A percentile compares a stretch with the other conserved stretches of the same genome.
phyloP scores from a whole-genome alignment of 2,113 vertebrate species.

The Centropus bengalensis region DNA sequence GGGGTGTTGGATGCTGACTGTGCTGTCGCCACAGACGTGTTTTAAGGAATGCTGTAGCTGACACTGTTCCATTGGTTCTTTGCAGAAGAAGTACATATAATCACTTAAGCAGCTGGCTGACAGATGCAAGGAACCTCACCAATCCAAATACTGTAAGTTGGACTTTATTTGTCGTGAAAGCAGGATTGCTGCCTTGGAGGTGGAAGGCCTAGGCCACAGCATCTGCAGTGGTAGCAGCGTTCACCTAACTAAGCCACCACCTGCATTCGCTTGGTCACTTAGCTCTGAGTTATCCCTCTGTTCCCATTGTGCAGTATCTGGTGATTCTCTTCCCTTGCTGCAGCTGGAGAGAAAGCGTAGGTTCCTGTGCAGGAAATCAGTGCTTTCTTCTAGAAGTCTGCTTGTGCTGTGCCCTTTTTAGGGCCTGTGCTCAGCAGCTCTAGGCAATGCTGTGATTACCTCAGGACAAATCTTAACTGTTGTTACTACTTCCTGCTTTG shows the following conservation, averaged over 20 bases:
- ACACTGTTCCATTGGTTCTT: constrained; percentile 54
- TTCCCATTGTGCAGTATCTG: not conserved
- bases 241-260: not conserved
- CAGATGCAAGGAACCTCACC: constrained; percentile 97
- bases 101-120: constrained; percentile 98
- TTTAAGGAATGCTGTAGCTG: not conserved
- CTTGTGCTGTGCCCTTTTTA: not conserved
- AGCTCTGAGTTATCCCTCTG: not conserved
- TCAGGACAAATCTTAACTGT: not conserved
- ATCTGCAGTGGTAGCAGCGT: not conserved
- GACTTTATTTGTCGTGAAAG: not conserved
- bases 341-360: not conserved
- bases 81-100: constrained; percentile 97
- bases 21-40: not conserved
- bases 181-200: not conserved
- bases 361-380: not conserved
- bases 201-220: not conserved
- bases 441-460: not conserved
- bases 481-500: not conserved
- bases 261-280: not conserved
- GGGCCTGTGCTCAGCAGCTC: not conserved
- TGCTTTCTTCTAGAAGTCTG: not conserved
- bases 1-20: not conserved
- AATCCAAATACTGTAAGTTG: constrained; percentile 98
- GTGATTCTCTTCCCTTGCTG: not conserved